Base-by-base conservation (phyloP, 2,888 invertebrate species). In the Villa cingulata region DNA sequence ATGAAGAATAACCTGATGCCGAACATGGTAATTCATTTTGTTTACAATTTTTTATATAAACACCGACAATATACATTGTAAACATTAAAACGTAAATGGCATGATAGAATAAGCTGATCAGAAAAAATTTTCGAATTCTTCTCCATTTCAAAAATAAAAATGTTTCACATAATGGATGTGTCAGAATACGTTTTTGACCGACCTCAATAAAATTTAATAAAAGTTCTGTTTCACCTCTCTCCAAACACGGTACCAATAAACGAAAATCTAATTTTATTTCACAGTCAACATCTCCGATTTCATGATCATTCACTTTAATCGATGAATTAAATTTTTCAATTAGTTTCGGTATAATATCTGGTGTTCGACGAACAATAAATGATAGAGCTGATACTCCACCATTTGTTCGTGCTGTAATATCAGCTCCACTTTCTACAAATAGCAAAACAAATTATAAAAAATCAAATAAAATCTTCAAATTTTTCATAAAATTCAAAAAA, bases 141-240 rank as follows among this genome's bases (percentile, higher is more conserved):
- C 81, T 72, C 88, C 88, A 89, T 70, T 89, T 89, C 18, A 89
- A 67, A 58, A 83, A 82, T 1, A 89, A 72, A 61, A 89, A 89
- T 4, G 87, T 86, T 65, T 88, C 86, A 53, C 85, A 86, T 0
- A 89, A 72, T 0, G 89, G 88, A 67, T 89, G 89, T 62, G 86
- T 85, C 3, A 89, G 65, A 10, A 88, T 73, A 45, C 85, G 80
- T 57, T 81, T 80, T 54, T 83, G 83, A 2, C 87, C 87, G 2
- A 86, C 86, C 73, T 86, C 83, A 42, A 85, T 79, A 56, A 85
- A 80, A 37, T 82, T 77, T 20, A 84, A 61, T 19, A 86, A 65
- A 20, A 85, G 68, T 56, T 81, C 82, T 0, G 82, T 79, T 64
- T 86, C 85, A 5, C 83, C 80, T 46, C 78, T 71, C 6, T 75